These are phyloP conservation scores for Piliocolobus tephrosceles DNA, from an alignment of 2,113 vertebrate genomes.

Conservation along the genomic window DNA sequence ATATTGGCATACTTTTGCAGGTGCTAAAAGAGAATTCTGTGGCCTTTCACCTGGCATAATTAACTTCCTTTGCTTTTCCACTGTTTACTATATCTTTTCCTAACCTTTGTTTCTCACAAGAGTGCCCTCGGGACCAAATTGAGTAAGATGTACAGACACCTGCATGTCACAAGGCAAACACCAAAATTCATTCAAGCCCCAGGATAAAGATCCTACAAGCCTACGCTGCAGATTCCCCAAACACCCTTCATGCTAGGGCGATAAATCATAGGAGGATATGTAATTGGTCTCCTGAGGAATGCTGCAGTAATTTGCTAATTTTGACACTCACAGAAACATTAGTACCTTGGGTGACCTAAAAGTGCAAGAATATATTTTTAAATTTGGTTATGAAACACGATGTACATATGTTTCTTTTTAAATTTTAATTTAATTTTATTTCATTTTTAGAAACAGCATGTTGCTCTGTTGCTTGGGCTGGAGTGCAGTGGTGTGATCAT, in stretches of 20 bases:
- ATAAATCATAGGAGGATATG: constrained; percentile 74
- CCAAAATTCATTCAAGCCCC: constrained; percentile 73
- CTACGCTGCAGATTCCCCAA: constrained; percentile 52
- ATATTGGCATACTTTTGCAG: constrained; percentile 75
- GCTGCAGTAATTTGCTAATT: constrained; percentile 78
- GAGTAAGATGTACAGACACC: constrained; percentile 82
- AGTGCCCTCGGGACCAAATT: constrained; percentile 79
- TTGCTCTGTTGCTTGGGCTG: no score
- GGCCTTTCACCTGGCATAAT: constrained; percentile 78
- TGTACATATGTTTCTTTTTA: neutral
- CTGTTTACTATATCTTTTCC: constrained; percentile 73
- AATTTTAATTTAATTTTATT: no score
- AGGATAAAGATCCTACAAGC: constrained; percentile 64
- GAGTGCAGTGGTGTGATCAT: no score
- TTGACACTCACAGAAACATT: constrained; percentile 80
- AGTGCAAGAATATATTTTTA: constrained; percentile 9
- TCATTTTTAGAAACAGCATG: no score
- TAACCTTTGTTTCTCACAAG: constrained; percentile 76
- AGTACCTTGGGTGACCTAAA: constrained; percentile 77
- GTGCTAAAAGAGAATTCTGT: constrained; percentile 72
- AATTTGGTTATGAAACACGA: constrained; percentile 6
- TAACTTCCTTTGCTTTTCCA: constrained; percentile 72
- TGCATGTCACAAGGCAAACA: constrained; percentile 81
- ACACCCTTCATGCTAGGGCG: constrained; percentile 58
- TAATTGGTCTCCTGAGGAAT: constrained; percentile 74